A percentile compares a stretch with the other conserved stretches of the same genome.
Conservation (phyloP, 92 coral and sea anemone genomes). For the Parazoanthus darwini region DNA sequence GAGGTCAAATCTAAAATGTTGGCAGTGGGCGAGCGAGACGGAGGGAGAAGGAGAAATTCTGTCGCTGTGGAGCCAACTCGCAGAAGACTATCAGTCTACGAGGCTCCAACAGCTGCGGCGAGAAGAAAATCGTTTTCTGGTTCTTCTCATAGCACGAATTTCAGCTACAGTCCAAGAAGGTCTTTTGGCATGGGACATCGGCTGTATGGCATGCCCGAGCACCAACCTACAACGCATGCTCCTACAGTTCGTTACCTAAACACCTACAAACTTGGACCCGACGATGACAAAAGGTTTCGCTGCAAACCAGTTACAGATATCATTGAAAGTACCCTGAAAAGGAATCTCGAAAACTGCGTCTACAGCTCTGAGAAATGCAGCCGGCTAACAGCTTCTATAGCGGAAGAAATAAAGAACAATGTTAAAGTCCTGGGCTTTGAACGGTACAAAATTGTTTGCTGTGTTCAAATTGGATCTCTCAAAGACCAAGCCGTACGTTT, state of each 20-base stretch:
- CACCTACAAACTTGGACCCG: slow-evolving; percentile 84
- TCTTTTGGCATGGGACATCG: slow-evolving; percentile 30
- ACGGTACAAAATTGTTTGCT: slow-evolving; percentile 89
- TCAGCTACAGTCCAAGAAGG: slow-evolving; percentile 12
- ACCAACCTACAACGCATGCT: background rate
- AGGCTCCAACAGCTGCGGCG: background rate
- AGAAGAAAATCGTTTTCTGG: slow-evolving; percentile 21
- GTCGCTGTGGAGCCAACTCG: slow-evolving; percentile 6
- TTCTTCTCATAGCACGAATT: slow-evolving; percentile 23
- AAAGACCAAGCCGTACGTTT: slow-evolving; percentile 79
- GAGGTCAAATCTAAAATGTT: background rate
- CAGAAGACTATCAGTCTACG: slow-evolving; percentile 21
- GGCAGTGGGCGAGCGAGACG: slow-evolving; percentile 2
- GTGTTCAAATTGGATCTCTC: slow-evolving; percentile 80
- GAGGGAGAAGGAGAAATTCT: slow-evolving; percentile 8
- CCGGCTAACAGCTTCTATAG: slow-evolving; percentile 59
- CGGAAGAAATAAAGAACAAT: slow-evolving; percentile 81
- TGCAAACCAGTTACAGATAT: slow-evolving; percentile 74
- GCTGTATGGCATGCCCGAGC: slow-evolving; percentile 20
- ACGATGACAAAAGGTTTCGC: slow-evolving; percentile 72
- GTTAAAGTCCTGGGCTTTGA: slow-evolving; percentile 87
- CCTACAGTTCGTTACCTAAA: slow-evolving; percentile 56
- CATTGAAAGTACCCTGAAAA: slow-evolving; percentile 65
- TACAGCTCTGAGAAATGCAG: slow-evolving; percentile 79
- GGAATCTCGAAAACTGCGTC: slow-evolving; percentile 58